Evolutionary conservation across 2,797 vertebrate species (phyloP), one percentile per base, ranked within the genome.

Genomic region (Tiaroga cobitis): DNA sequence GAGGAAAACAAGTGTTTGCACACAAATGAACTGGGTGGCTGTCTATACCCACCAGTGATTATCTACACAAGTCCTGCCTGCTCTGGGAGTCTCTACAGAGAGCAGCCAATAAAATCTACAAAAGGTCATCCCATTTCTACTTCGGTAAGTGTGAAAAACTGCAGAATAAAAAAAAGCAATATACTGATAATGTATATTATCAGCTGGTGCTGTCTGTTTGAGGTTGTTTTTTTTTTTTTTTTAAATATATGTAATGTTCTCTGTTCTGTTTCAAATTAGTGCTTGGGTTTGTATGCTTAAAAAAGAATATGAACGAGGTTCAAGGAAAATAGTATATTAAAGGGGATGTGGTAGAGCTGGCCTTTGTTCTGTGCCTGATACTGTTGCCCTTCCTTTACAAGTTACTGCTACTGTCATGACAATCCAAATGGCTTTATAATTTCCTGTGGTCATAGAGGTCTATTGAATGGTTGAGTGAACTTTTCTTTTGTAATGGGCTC

Each of bases 11-110:
- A 95, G 89, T 90, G 93, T 94, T 86, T 89, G 91, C 89, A 92
- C 93, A 87, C 90, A 91, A 89, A 93, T 91, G 90, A 94, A 93
- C 56, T 90, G 93, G 93, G 92, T 93, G 92, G 91, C 91, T 91
- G 90, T 87, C 89, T 93, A 90, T 92, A 61, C 86, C 87, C 89
- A 91, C 84, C 90, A 93, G 86, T 95, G 92, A 95, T 93, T 92
- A 76, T 85, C 91, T 92, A 90, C 86, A 68, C 56, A 92, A 92
- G 92, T 89, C 87, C 78, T 80, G 89, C 81, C 90, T 90, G 91
- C 90, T 86, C 90, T 90, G 88, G 90, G 90, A 87, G 83, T 88
- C 79, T 79, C 89, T 18, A 87, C 88, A 90, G 87, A 84, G 77
- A 90, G 63, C 80, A 84, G 51, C 82, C 91, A 91, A 90, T 90